Evolutionary conservation across 2,797 vertebrate genomes (phyloP), one percentile per base, ranked within the genome.

Genomic region (Chromis chromis): DNA sequence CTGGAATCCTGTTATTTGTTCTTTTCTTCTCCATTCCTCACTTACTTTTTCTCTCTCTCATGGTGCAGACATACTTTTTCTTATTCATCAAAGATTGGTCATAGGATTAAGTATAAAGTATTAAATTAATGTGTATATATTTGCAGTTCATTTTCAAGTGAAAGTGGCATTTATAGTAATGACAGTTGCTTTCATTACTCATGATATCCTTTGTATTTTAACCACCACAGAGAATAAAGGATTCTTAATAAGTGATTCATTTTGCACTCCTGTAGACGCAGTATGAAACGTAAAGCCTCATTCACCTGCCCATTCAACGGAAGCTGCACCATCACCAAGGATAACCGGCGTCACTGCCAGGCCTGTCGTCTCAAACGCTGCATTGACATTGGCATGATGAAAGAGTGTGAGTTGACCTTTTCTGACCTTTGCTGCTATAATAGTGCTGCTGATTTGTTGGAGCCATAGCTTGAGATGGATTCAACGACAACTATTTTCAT

Each of bases 341-440:
- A 99, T 93, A 99, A 99, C 94, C 94, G 98, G 22, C 95, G 98
- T 27, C 98, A 99, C 92, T 99, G 98, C 94, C 98, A 99, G 92
- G 95, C 98, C 59, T 99, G 98, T 74, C 94, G 98, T n/a, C 96
- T 99, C 74, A 98, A 97, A 70, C 97, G 97, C 90, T 99, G 93
- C 88, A 80, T 94, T 5, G 92, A 94, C 86, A 94, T 94, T 10
- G 93, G 93, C 87, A 94, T 94, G 93, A 94, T 94, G 93, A 94
- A 94, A 88, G 93, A 99, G 77, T 98, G 98, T 99, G 92, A 98
- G 98, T 97, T 62, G 6, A 70, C 28, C 46, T 65, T 50, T 19
- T 74, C 17, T 67, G n/a, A 31, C 13, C 9, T 52, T 33, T 48
- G 17, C 25, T 13, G 12, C 28, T 21, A 21, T 0, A 13, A 4